Evolutionary conservation across 2,888 invertebrate species (phyloP).

Genomic region (Philereme transversata): DNA sequence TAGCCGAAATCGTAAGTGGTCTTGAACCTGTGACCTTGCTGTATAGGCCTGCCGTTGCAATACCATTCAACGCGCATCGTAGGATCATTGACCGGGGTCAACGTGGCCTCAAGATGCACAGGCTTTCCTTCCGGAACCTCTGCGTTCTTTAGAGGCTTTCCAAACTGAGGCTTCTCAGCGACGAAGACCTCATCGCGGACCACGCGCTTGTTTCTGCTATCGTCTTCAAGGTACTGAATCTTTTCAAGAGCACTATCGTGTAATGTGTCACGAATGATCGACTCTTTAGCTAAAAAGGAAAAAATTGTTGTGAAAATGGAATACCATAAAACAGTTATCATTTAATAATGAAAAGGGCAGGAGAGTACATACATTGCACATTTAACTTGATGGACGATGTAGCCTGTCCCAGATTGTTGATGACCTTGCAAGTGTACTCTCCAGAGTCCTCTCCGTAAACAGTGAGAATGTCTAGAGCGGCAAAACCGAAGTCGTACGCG

Average conservation of each 20-base stretch:
- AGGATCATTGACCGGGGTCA: conserved; percentile 98
- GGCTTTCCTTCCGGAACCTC: conserved; percentile 93
- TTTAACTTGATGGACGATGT: conserved; percentile 91
- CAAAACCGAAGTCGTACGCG: conserved; percentile 98
- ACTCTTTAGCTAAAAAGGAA: conserved; percentile 87
- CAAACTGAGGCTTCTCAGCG: conserved; percentile 95
- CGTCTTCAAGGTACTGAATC: conserved; percentile 95
- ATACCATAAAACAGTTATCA: neutral
- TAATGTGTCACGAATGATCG: conserved; percentile 94
- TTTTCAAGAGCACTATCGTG: conserved; percentile 96
- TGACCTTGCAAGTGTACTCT: conserved; percentile 94
- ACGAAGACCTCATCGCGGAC: conserved; percentile 89
- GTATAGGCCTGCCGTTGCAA: conserved; percentile 96
- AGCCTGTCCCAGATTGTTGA: conserved; percentile 93
- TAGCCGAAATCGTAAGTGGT: conserved; percentile 99
- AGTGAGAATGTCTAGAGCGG: conserved; percentile 96
- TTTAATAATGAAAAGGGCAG: neutral
- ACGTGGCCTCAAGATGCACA: conserved; percentile 96
- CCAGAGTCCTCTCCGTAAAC: conserved; percentile 98
- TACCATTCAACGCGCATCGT: conserved; percentile 99
- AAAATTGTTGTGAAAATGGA: conserved; percentile 13
- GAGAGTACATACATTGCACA: conserved; percentile 88
- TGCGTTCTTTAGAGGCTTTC: conserved; percentile 93
- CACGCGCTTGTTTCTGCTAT: conserved; percentile 89
- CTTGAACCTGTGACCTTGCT: conserved; percentile 97